Conservation (phyloP, 2,113 vertebrate species). For the Canis aureus region DNA sequence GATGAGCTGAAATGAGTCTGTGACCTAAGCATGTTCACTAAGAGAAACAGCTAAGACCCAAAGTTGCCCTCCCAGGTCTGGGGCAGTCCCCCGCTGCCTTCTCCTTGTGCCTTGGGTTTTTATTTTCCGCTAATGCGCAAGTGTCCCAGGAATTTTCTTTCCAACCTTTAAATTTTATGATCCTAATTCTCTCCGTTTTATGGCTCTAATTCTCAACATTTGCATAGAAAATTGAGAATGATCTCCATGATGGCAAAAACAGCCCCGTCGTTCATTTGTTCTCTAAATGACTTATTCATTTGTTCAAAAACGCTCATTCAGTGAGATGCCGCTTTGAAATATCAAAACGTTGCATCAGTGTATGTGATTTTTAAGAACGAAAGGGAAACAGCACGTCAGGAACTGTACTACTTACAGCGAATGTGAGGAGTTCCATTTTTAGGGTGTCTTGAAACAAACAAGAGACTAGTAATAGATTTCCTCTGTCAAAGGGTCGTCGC, state of each 20-base stretch:
- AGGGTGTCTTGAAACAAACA: slow-evolving; percentile 16
- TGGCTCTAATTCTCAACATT: slow-evolving; percentile 18
- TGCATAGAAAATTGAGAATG: slow-evolving; percentile 52
- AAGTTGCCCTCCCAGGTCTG: neutral
- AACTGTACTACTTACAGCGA: neutral
- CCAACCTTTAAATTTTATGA: neutral
- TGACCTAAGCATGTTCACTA: neutral
- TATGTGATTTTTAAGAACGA: neutral
- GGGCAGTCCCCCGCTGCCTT: neutral
- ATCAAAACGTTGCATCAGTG: neutral
- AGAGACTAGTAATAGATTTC: neutral
- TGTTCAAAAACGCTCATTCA: slow-evolving; percentile 42
- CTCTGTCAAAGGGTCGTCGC: neutral
- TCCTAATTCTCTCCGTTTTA: slow-evolving; percentile 31
- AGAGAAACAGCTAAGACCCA: neutral
- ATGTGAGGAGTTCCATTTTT: neutral
- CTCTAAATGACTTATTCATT: slow-evolving; percentile 28
- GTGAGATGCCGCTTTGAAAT: neutral
- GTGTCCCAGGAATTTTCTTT: slow-evolving; percentile 39
- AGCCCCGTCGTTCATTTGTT: neutral
- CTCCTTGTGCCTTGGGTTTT: neutral
- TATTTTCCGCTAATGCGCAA: neutral
- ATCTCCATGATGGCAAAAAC: neutral
- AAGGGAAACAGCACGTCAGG: neutral
- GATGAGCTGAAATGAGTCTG: neutral